These are phyloP conservation scores for Aplodontia rufa DNA, from an alignment of 2,113 vertebrate species.

Conservation along the genomic window DNA sequence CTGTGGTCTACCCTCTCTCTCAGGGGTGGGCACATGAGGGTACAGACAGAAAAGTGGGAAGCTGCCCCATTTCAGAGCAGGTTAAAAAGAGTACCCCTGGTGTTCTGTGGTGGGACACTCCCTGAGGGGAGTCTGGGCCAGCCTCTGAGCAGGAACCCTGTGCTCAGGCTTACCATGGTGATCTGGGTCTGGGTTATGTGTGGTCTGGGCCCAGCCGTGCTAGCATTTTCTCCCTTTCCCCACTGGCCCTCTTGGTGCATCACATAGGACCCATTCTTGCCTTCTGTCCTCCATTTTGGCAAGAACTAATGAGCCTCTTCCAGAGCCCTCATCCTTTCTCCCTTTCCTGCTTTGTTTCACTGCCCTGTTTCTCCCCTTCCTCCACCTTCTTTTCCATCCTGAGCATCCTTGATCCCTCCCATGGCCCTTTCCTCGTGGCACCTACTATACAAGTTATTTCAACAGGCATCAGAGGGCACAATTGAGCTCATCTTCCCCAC, in stretches of 20 bases:
- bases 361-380: background rate
- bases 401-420: background rate
- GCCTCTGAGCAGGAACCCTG: background rate
- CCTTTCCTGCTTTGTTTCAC: background rate
- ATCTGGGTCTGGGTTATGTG: background rate
- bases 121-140: background rate
- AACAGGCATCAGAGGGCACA: background rate
- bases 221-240: background rate
- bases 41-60: rapidly evolving
- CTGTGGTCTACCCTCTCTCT: background rate
- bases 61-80: background rate
- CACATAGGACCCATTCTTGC: no score
- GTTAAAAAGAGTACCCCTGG: background rate
- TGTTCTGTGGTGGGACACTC: background rate
- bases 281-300: no score
- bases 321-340: background rate
- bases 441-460: background rate
- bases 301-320: background rate
- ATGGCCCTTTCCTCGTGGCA: no score
- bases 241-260: background rate
- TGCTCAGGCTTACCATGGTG: background rate
- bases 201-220: background rate
- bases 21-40: rapidly evolving
- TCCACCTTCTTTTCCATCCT: background rate
- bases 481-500: background rate